Evolutionary conservation across 2,113 vertebrate genomes (phyloP).

Genomic region (Forbesichthys agassizii): DNA sequence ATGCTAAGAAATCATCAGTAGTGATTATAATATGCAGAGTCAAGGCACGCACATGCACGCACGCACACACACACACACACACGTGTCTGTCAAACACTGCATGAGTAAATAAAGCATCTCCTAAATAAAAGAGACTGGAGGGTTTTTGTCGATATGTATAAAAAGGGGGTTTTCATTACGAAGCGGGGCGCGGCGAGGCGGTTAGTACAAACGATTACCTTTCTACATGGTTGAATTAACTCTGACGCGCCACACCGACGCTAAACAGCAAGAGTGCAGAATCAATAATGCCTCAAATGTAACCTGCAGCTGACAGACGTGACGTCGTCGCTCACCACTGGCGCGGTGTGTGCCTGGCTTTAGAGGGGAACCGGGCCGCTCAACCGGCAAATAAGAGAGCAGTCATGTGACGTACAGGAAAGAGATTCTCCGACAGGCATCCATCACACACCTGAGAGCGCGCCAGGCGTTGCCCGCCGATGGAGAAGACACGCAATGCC

Average conservation of each 20-base stretch:
- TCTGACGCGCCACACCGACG: constrained; percentile 34
- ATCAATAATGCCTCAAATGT: constrained; percentile 46
- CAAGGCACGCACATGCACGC: no score
- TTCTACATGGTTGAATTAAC: constrained; percentile 30
- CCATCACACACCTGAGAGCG: constrained; percentile 62
- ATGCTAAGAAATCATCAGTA: no score
- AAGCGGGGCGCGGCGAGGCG: background rate
- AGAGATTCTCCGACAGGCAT: constrained; percentile 50
- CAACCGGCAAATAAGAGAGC: constrained; percentile 72
- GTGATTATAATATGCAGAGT: no score
- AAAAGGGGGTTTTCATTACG: constrained; percentile 6
- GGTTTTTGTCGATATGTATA: background rate
- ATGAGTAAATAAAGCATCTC: background rate
- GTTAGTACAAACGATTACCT: constrained; percentile 18
- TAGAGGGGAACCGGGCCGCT: constrained; percentile 58
- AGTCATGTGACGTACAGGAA: constrained; percentile 59
- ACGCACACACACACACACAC: no score
- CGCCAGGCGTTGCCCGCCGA: constrained; percentile 50
- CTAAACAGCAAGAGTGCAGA: constrained; percentile 22
- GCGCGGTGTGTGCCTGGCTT: constrained; percentile 54
- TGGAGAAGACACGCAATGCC: constrained; percentile 53
- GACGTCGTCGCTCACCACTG: constrained; percentile 57
- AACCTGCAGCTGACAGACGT: constrained; percentile 36
- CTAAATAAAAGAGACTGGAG: background rate
- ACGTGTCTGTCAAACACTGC: no score